Base-by-base conservation (phyloP, 2,797 vertebrate species). In the Gymnocypris eckloni region DNA sequence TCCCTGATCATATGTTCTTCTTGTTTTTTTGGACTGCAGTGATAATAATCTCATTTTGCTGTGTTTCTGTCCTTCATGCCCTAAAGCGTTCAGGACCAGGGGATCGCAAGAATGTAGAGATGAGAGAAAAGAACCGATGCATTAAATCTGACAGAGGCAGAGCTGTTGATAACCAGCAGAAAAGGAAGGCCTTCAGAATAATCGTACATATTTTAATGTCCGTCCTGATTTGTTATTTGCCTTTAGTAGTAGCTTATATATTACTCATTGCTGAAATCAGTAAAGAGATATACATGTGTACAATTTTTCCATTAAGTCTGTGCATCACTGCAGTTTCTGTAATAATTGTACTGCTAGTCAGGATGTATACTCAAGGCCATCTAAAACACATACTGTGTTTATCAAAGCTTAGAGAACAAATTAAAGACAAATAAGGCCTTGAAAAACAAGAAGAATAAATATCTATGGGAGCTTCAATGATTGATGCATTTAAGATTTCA, bases 91-190 rank as follows among this genome's bases (percentile, higher is more conserved):
- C 79, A 45, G 79, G 79, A 50, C 79, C 87, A 33, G 83, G 33
- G 0, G 33, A 82, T 5, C 22, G 3, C 10, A 69, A 85, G 2
- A 85, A 50, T 20, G 15, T 5, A 41, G 33, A 43, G 22, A 72
- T 12, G 39, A 75, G 37, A 70, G 43, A 52, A 1, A 82, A 76
- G 69, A 50, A 33, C 22, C 69, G 33, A 81, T 1, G 22, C 9
- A 59, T 4, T 20, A 80, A 33, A 77, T 43, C 22, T 1, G 54
- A 86, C 48, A 64, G 52, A 41, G 43, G 52, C 1, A 81, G 20
- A 81, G n/a, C 79, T 41, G 45, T 50, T 87, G 61, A 59, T n/a
- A 89, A 89, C 86, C 84, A 86, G 28, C 88, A 87, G 54, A 89
- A 87, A 59, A 72, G 64, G 56, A 86, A 84, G 15, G 87, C 87